Evolutionary conservation across 2,113 vertebrate species (phyloP), one percentile per base, ranked within the genome.

Genomic region (Misgurnus anguillicaudatus): DNA sequence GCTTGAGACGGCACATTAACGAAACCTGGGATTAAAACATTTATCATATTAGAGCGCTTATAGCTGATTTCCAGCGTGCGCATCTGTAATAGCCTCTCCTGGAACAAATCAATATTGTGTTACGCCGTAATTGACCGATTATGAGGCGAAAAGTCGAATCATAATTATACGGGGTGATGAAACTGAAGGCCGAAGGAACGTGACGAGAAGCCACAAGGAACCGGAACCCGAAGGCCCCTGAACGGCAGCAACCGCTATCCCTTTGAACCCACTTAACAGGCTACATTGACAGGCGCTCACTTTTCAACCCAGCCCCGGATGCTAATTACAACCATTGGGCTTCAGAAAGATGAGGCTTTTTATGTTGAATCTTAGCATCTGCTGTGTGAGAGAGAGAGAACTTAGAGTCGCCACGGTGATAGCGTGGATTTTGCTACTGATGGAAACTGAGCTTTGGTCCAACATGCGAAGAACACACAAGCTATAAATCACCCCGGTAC

Each of bases 101-200:
- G 90, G 91, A 92, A 89, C 87, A 89, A 91, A 94, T 94, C 92
- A 91, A 94, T 94, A 93, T 84, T 78, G 83, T 83, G 89, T 90
- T 89, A 80, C 57, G 69, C 80, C 77, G 88, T 93, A 94, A 94
- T 94, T 93, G 93, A 94, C 91, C 84, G 91, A 94, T 93, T 92
- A 92, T 89, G 88, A 87, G 90, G 90, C 87, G 89, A 92, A 91
- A 89, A 88, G 89, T 86, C 90, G 91, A 93, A 93, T 94, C 89
- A 92, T 91, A 93, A 94, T 91, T 90, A 92, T 90, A 89, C 85
- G 17, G 11, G 48, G 89, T 87, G 74, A 69, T 89, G 88, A 85
- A 86, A 86, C 84, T 66, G 39, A 63, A 60, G 70, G 58, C 17
- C 85, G 74, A 83, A 86, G 73, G 85, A 89, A 89, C 85, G 85